Percentiles rank a stretch among this genome's conserved stretches.
phyloP scores from a whole-genome alignment of 2,113 vertebrate species.

The Nymphicus hollandicus region DNA sequence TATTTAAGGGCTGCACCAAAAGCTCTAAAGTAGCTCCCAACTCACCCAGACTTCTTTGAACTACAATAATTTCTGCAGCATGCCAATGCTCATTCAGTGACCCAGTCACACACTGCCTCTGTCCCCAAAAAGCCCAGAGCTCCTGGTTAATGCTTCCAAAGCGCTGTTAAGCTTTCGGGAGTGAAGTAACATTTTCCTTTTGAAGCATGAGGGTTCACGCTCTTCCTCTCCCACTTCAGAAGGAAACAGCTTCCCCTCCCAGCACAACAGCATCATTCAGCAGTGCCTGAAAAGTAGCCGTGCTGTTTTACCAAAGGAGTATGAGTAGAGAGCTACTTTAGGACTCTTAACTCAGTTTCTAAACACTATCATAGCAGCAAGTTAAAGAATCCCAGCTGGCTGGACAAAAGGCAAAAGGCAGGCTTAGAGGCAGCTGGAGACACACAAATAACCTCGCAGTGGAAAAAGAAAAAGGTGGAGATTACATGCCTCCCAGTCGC shows the following conservation, averaged over 20 bases:
- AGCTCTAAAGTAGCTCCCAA: background rate
- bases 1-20: background rate
- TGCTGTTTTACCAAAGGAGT: background rate
- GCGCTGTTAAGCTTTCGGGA: background rate
- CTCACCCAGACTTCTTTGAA: background rate
- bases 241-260: background rate
- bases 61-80: background rate
- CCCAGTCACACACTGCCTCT: background rate
- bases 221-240: background rate
- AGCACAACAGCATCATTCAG: background rate
- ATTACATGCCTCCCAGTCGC: background rate
- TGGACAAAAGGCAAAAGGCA: conserved; percentile 5
- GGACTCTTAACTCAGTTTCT: background rate
- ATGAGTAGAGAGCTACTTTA: background rate
- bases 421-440: conserved; percentile 19
- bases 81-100: background rate
- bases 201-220: background rate
- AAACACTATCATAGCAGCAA: background rate
- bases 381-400: conserved; percentile 42
- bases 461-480: background rate
- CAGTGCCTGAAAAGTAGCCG: background rate
- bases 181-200: background rate
- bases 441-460: background rate
- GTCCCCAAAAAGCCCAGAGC: background rate
- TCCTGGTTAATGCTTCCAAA: background rate